Base-by-base conservation (phyloP, 2,113 vertebrate species). In the Carassius auratus region DNA sequence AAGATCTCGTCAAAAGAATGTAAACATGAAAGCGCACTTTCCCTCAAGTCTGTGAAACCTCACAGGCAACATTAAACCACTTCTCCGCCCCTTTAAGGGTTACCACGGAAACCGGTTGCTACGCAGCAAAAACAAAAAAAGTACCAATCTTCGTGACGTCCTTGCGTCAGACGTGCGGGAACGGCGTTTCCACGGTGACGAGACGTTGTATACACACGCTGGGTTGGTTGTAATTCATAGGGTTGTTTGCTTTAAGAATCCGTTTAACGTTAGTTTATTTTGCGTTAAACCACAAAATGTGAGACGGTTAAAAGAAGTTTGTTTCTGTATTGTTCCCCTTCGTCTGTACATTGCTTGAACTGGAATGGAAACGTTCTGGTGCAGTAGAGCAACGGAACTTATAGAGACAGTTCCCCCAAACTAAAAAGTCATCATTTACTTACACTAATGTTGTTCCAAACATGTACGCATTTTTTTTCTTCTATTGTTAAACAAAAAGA, bases 41-140 rank as follows among this genome's bases (percentile, higher is more conserved):
- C 38, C 61, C 78, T 48, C 55, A 30, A 30, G 21, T 75, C 48
- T 52, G 74, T 4, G 74, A 62, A 62, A 59, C 21, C 55, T 64
- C 48, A 52, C 23, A 68, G 42, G 23, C 71, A n/a, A 26, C 71
- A 3, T 68, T 33, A 14, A 17, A 69, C 66, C 45, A 42, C 73
- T 55, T 23, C 36, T 78, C 86, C 73, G 78, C 86, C 88, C 88
- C 71, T 23, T 83, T 89, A 83, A 64, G 14, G 73, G 94, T 95
- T 92, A 30, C 94, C 90, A 91, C 48, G 89, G 94, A 87, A 94
- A 94, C 93, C 75, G 73, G 95, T 96, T 96, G 95, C 95, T 91
- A 91, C 88, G 95, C 93, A 76, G 93, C 95, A 94, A 93, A 92
- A 96, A 96, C 95, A 96, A 92, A 95, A 94, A 93, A 90, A 93